Conservation (phyloP, 2,888 invertebrate genomes). For the Matsumyia berberina region DNA sequence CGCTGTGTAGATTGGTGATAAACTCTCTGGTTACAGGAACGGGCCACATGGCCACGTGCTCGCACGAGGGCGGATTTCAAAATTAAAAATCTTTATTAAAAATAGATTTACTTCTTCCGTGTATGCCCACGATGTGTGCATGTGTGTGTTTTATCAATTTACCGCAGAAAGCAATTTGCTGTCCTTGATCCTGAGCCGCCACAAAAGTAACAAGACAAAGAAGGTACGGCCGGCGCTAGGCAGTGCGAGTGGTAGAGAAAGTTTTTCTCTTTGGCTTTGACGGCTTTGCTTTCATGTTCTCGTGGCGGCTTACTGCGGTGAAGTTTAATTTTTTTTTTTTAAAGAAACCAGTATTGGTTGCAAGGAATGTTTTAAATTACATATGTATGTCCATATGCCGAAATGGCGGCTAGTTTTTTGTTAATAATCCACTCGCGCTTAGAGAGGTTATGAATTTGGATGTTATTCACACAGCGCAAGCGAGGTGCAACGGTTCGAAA, state of each 20-base stretch:
- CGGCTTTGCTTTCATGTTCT: no score
- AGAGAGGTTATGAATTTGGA: no score
- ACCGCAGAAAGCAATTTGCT: constrained; percentile 45
- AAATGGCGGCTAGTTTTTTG: no score
- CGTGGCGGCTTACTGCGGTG: no score
- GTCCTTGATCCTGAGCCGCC: constrained; percentile 24
- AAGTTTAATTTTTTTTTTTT: no score
- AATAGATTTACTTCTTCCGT: constrained; percentile 24
- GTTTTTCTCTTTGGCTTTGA: background rate
- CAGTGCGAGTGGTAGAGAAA: background rate
- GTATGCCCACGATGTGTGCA: background rate
- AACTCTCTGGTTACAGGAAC: constrained; percentile 23
- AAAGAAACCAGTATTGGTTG: no score
- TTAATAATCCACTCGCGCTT: no score
- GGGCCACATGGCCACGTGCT: background rate
- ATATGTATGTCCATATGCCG: no score
- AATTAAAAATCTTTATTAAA: constrained; percentile 55
- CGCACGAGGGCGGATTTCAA: constrained; percentile 22
- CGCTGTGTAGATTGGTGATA: constrained; percentile 22
- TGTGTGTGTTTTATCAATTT: background rate
- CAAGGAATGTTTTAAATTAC: no score
- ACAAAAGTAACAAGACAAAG: background rate
- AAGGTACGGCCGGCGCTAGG: background rate
- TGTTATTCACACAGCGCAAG: no score
- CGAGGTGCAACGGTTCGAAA: no score